A percentile compares a stretch with the other conserved stretches of the same genome.
Conservation (phyloP, 1,140 invertebrate genomes). For the Geopemphigus sp. region DNA sequence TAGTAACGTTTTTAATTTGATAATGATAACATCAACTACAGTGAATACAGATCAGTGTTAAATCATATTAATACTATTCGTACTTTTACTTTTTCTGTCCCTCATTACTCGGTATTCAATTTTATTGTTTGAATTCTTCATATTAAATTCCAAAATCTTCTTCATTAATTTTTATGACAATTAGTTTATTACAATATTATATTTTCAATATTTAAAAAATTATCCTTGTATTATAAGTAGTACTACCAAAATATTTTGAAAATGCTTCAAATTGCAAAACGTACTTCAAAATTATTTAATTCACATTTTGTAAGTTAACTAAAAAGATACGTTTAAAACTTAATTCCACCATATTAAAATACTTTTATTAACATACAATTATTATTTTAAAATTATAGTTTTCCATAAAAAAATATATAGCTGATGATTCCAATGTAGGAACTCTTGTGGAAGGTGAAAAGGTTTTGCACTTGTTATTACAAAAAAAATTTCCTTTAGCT, state of each 20-base stretch:
- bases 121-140: too few relatives aligned
- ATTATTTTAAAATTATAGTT: constrained; percentile 1
- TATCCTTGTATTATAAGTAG: not conserved
- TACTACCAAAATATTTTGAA: not conserved
- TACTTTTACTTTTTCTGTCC: too few relatives aligned
- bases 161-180: too few relatives aligned
- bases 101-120: too few relatives aligned
- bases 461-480: constrained; percentile 21
- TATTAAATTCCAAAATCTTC: too few relatives aligned
- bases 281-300: not conserved
- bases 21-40: not conserved
- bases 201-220: not conserved
- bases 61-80: too few relatives aligned
- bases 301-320: not conserved
- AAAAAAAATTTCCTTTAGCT: constrained; percentile 64
- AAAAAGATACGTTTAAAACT: not conserved
- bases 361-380: not conserved
- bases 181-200: too few relatives aligned
- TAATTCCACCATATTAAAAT: not conserved
- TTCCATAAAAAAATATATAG: not conserved
- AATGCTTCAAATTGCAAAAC: constrained; percentile 16
- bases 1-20: constrained; percentile 15
- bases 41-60: too few relatives aligned
- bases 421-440: not conserved
- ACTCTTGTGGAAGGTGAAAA: constrained; percentile 43